These are phyloP conservation scores for Rallus crepitans DNA, from an alignment of 2,797 vertebrate genomes.

Conservation along the genomic window DNA sequence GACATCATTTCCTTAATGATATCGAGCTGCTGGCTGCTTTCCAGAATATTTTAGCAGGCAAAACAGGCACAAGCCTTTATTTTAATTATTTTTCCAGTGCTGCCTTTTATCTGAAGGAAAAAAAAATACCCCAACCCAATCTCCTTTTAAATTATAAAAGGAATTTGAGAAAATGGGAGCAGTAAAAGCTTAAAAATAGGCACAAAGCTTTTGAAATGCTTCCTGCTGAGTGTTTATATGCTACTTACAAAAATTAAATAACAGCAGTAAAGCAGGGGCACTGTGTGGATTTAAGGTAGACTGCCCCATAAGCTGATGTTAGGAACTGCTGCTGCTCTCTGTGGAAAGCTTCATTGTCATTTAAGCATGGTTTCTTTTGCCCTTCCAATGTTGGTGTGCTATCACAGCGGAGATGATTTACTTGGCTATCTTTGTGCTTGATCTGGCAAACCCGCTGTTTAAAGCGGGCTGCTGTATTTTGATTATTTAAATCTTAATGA, in stretches of 20 bases:
- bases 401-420: background rate
- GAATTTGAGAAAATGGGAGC: background rate
- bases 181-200: background rate
- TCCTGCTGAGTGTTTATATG: background rate
- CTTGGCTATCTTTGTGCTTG: background rate
- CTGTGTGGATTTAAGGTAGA: background rate
- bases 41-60: background rate
- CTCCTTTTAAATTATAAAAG: background rate
- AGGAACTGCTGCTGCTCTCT: background rate
- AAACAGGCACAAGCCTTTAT: background rate
- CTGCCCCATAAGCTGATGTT: fast-evolving
- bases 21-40: background rate
- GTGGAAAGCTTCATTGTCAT: background rate
- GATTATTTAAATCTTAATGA: background rate
- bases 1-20: constrained; percentile 35
- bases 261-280: background rate
- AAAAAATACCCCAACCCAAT: background rate
- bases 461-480: background rate
- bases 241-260: background rate
- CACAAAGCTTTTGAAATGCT: background rate
- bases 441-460: background rate
- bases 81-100: background rate
- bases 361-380: background rate
- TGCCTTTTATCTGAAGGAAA: background rate
- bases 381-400: background rate